phyloP scores from a whole-genome alignment of 2,113 vertebrate species.

The Anser brachyrhynchus region DNA sequence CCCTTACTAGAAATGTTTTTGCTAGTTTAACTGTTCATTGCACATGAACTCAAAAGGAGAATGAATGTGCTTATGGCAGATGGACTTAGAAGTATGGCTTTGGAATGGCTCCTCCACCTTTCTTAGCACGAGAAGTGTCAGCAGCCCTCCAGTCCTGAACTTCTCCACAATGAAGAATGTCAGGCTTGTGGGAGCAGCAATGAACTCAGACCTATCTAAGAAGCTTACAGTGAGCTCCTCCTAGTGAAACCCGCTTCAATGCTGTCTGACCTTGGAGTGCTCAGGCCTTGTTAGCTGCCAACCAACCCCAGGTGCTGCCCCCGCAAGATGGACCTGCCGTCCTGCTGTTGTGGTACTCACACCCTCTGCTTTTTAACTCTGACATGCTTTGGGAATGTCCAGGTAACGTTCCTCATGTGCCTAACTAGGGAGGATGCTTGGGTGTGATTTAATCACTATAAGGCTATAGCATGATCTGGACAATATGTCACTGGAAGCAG shows the following conservation, averaged over 20 bases:
- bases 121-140: background rate
- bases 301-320: background rate
- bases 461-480: background rate
- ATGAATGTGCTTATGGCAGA: background rate
- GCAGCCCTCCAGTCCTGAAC: background rate
- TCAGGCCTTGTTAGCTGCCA: background rate
- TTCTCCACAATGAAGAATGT: background rate
- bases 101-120: background rate
- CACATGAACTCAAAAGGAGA: background rate
- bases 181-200: background rate
- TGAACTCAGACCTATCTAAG: background rate
- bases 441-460: background rate
- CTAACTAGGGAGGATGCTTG: background rate
- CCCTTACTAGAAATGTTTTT: background rate
- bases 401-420: too few species aligned
- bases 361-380: background rate
- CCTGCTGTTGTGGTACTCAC: background rate
- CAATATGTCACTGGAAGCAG: background rate
- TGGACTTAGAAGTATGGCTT: background rate
- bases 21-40: background rate
- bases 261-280: background rate
- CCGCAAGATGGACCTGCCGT: background rate
- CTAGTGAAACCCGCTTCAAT: accelerated
- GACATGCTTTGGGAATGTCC: background rate
- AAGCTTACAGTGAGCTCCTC: background rate